These are phyloP conservation scores for Epinephelus fuscoguttatus DNA, from an alignment of 2,113 vertebrate species.

Conservation along the genomic window DNA sequence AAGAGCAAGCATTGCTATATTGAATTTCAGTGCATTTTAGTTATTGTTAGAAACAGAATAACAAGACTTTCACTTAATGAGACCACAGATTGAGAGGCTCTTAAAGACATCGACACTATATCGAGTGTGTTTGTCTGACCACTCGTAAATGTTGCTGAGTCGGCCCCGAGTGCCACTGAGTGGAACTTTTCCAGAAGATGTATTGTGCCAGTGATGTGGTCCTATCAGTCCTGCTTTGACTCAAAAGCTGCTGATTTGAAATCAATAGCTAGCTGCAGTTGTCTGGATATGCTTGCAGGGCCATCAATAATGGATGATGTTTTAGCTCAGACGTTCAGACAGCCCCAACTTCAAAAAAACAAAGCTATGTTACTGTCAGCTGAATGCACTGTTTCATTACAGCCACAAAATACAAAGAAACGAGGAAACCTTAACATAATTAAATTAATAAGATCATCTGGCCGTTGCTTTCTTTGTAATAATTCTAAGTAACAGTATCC, in stretches of 20 bases:
- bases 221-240: slow-evolving; percentile 53
- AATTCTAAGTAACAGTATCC: neutral
- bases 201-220: slow-evolving; percentile 41
- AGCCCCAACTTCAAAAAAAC: slow-evolving; percentile 11
- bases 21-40: slow-evolving; percentile 21
- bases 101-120: slow-evolving; percentile 4
- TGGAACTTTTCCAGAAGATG: slow-evolving; percentile 46
- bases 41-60: neutral
- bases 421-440: accelerated
- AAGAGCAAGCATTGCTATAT: neutral
- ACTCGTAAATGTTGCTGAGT: slow-evolving; percentile 24
- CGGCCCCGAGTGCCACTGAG: slow-evolving; percentile 14
- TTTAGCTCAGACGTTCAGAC: slow-evolving; percentile 51
- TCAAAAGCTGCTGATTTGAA: slow-evolving; percentile 67
- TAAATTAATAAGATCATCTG: neutral
- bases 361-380: slow-evolving; percentile 14
- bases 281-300: slow-evolving; percentile 58
- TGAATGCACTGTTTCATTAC: neutral
- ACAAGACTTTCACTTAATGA: neutral
- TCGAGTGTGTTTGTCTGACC: slow-evolving; percentile 7
- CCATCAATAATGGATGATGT: slow-evolving; percentile 74
- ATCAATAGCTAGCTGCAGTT: slow-evolving; percentile 69
- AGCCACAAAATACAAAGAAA: neutral
- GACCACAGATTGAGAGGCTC: slow-evolving; percentile 26
- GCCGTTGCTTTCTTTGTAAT: neutral